Base-by-base conservation (phyloP, 2,797 vertebrate genomes). In the Cichlasoma orientale region DNA sequence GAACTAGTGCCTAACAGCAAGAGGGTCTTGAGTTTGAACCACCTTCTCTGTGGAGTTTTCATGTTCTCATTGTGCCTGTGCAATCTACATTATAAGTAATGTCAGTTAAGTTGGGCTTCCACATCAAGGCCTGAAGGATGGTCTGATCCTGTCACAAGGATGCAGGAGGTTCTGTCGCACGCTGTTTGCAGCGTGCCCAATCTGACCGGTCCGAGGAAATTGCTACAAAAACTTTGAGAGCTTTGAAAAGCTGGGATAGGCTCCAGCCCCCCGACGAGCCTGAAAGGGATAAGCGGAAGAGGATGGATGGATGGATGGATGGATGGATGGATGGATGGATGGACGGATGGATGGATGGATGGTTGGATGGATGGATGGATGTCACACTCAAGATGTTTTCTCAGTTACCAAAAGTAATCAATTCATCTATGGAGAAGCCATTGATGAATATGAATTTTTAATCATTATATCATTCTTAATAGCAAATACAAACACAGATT, bases 131-230 rank as follows among this genome's bases (percentile, higher is more conserved):
- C 7, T 55, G 50, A 82, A 38, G 29, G 56, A 70, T 72, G 79
- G 53, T 38, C 57, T 63, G 74, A 36, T 38, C n/a, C 13, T 31
- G 31, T 56, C 11, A 31, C 55, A 55, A 63, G 52, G 41, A 70
- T 54, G 11, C 59, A 69, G 69, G 55, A 55, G 19, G 16, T 47
- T 89, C 89, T 57, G 58, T 89, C 82, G 66, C 75, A 80, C 73
- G 77, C 84, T 18, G n/a, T 82, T 85, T 56, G 68, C 86, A 71
- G 78, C 72, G 71, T 59, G 79, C 86, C 78, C 56, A 78, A 58
- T 81, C 58, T 77, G 53, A 11, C 59, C 78, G 90, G 88, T 83
- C 86, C 86, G 71, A 78, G 90, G 83, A n/a, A 78, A 74, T 72
- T 4, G 13, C 70, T 38, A 66, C 18, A 47, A 74, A 72, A 41